These are phyloP conservation scores for Tetramorium parvispinum DNA, from an alignment of 1,140 invertebrate genomes.

Conservation along the genomic window DNA sequence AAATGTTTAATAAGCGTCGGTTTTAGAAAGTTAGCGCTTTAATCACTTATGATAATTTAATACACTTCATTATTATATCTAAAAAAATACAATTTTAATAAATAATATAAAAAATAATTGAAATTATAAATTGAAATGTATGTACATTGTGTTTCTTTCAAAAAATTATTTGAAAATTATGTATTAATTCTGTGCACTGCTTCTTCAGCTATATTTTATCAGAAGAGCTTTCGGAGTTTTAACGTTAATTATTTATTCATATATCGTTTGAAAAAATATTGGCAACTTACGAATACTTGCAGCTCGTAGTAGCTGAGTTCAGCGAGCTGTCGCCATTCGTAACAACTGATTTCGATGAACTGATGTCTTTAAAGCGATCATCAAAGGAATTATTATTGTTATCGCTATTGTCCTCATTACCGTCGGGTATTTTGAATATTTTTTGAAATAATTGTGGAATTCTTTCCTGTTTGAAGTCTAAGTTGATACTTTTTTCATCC, in stretches of 20 bases:
- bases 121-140: neutral
- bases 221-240: neutral
- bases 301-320: neutral
- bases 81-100: neutral
- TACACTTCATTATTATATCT: neutral
- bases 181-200: neutral
- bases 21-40: neutral
- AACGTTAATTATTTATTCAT: neutral
- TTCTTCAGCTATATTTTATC: neutral
- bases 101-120: neutral
- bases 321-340: constrained; percentile 65
- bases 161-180: neutral
- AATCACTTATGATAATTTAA: neutral
- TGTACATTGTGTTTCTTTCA: neutral
- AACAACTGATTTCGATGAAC: constrained; percentile 17
- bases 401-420: constrained; percentile 69
- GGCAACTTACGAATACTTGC: constrained; percentile 66
- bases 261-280: neutral
- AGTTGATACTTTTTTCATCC: constrained; percentile 80
- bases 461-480: constrained; percentile 68
- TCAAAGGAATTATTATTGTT: constrained; percentile 37
- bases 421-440: constrained; percentile 74
- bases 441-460: constrained; percentile 68
- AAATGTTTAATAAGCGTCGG: neutral
- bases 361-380: constrained; percentile 28